These are phyloP conservation scores for Amblyjoppa fuscipennis DNA, from an alignment of 2,888 invertebrate species.

Conservation along the genomic window DNA sequence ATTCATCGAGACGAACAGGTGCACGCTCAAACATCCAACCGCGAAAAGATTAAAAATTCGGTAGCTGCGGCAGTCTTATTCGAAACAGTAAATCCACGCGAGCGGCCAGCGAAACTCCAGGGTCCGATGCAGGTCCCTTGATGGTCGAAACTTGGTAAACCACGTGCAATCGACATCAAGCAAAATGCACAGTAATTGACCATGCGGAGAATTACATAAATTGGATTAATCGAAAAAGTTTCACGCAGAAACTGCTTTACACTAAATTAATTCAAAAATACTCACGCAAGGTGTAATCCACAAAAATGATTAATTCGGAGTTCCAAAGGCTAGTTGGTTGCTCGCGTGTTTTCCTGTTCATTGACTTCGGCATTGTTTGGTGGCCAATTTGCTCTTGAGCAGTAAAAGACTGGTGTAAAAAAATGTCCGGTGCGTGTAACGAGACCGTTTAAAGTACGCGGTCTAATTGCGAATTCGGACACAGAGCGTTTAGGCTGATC, in stretches of 20 bases:
- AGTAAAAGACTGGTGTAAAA: background rate
- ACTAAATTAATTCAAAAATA: background rate
- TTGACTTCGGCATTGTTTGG: background rate
- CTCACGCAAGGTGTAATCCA: background rate
- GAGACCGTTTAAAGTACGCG: too few relatives aligned
- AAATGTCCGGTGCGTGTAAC: background rate
- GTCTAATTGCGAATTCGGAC: too few relatives aligned
- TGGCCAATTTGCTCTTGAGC: background rate
- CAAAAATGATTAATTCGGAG: background rate
- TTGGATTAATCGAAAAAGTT: background rate
- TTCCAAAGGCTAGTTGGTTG: background rate
- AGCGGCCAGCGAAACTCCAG: background rate
- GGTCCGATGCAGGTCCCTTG: background rate
- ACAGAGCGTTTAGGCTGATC: too few relatives aligned
- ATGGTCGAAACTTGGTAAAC: background rate
- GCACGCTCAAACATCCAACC: constrained; percentile 9
- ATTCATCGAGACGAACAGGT: constrained; percentile 50
- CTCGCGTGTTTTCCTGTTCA: background rate
- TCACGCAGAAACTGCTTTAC: background rate
- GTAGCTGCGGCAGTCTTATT: background rate
- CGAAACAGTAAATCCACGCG: background rate
- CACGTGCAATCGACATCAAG: background rate
- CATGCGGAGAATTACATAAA: background rate
- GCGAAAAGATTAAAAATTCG: constrained; percentile 46
- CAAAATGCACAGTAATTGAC: background rate